Conservation (phyloP, 1,140 invertebrate species). For the Diabrotica undecimpunctata region DNA sequence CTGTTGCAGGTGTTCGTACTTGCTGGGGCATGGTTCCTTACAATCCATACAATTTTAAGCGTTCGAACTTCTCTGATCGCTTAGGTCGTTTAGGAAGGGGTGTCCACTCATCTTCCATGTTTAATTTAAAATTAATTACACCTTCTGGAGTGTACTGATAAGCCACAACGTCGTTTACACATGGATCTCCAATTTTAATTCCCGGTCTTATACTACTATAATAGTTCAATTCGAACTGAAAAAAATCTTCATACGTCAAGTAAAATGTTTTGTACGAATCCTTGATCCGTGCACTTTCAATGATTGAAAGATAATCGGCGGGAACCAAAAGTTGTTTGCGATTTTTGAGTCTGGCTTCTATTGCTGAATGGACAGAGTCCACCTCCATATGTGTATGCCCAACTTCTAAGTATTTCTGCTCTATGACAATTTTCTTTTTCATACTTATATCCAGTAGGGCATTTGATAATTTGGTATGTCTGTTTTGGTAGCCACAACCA, state of each 20-base stretch:
- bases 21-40: no score
- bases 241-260: conserved; percentile 7
- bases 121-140: conserved; percentile 7
- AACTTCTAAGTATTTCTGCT: conserved; percentile 47
- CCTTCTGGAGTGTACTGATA: conserved; percentile 6
- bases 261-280: conserved; percentile 15
- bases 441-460: conserved; percentile 37
- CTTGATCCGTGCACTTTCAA: conserved; percentile 31
- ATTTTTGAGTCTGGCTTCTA: conserved; percentile 23
- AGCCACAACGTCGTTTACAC: neutral
- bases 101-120: conserved; percentile 5
- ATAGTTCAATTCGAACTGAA: conserved; percentile 1
- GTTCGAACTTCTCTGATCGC: no score
- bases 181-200: neutral
- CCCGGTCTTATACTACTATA: neutral
- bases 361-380: conserved; percentile 43
- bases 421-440: conserved; percentile 38
- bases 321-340: conserved; percentile 29
- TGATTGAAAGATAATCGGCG: conserved; percentile 27
- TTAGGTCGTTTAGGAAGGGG: neutral
- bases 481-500: conserved; percentile 37
- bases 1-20: no score
- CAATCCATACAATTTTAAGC: no score
- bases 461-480: conserved; percentile 43
- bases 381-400: conserved; percentile 47